A percentile compares a stretch with the other conserved stretches of the same genome.
phyloP scores from a whole-genome alignment of 1,140 invertebrate genomes.

The Bombyx mori region ASM3026992v2 NC_085110.1:14464501-14465000 shows the following conservation, averaged over 20 bases:
- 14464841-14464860: constrained; percentile 50
- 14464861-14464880: constrained; percentile 61
- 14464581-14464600: constrained; percentile 8
- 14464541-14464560: constrained; percentile 47
- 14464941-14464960: constrained; percentile 24
- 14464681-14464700: constrained; percentile 33
- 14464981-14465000: constrained; percentile 39
- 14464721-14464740: constrained; percentile 33
- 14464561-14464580: constrained; percentile 36
- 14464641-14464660: background rate
- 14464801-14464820: constrained; percentile 10
- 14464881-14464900: constrained; percentile 59
- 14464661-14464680: too few species aligned
- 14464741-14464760: constrained; percentile 51
- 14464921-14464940: constrained; percentile 33
- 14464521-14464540: constrained; percentile 49
- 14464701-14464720: constrained; percentile 20
- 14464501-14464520: constrained; percentile 51
- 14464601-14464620: too few species aligned
- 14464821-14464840: constrained; percentile 66
- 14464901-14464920: constrained; percentile 56
- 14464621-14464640: constrained; percentile 1
- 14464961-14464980: constrained; percentile 51
- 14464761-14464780: constrained; percentile 59
- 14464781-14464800: constrained; percentile 20